Percentiles rank a stretch among this genome's conserved stretches.
Evolutionary conservation across 2,113 vertebrate species (phyloP).

Genomic region (Procapra przewalskii): DNA sequence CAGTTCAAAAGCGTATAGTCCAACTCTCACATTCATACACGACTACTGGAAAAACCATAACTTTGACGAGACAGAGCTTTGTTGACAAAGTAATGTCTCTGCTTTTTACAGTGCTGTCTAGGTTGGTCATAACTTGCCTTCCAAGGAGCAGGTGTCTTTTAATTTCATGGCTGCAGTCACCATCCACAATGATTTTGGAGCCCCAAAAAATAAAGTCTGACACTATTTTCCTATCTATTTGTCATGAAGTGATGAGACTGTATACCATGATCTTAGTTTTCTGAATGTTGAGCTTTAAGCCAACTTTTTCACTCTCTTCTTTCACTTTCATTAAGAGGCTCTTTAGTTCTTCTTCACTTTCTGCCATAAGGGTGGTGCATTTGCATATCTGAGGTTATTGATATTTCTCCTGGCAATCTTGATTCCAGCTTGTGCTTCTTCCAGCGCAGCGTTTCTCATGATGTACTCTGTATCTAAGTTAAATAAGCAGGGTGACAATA

Average conservation of each 20-base stretch:
- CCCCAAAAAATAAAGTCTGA: rapidly evolving
- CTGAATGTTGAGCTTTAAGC: neutral
- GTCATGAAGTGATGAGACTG: neutral
- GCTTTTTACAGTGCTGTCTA: neutral
- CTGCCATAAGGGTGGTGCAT: neutral
- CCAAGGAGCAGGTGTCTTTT: neutral
- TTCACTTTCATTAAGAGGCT: neutral
- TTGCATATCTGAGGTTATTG: neutral
- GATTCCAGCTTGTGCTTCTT: neutral
- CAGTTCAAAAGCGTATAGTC: neutral
- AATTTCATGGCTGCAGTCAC: neutral
- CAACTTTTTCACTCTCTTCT: neutral
- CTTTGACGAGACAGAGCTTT: neutral
- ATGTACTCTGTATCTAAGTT: neutral
- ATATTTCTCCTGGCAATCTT: neutral
- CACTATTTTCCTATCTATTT: neutral
- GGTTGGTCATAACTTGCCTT: neutral
- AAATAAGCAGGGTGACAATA: neutral
- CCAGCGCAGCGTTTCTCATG: neutral
- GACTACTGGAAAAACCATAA: neutral
- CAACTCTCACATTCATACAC: neutral
- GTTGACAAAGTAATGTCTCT: neutral
- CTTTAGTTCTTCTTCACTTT: neutral
- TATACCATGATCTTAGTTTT: neutral
- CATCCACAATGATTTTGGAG: neutral